Base-by-base conservation (phyloP, 2,113 vertebrate genomes). In the Platanista minor region DNA sequence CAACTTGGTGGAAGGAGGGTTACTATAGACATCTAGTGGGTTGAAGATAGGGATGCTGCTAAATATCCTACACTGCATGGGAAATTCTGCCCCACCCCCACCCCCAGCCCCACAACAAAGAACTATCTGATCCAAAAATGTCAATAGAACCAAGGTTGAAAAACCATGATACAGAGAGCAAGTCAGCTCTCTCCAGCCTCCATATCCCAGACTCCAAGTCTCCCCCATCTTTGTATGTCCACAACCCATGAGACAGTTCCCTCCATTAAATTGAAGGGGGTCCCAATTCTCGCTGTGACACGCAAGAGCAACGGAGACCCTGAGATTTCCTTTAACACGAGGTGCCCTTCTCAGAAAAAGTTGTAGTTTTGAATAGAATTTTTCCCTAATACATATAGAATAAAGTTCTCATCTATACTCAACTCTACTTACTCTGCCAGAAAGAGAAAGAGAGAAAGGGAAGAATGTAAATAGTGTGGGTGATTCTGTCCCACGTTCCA, bases 381-480 rank as follows among this genome's bases (percentile, higher is more conserved):
- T 97, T 95, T 94, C 78, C 82, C 94, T 77, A 94, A 94, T 92
- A 83, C 87, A n/a, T 92, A 81, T 59, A 97, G 77, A 96, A 96
- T 59, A 89, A 90, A 93, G 96, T 95, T 97, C 90, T 96, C 84
- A 52, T 88, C 91, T 78, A 94, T 95, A 86, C 89, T 96, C 97
- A 92, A 74, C 77, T 94, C 71, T n/a, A 84, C 85, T 95, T 59
- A 78, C 80, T 84, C 81, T 97, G 97, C 96, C 97, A 97, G 97
- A 64, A 95, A 95, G 96, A 96, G 52, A 95, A 84, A 82, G 88
- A 93, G 93, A 96, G 95, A 97, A 96, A 91, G 92, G 77, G 64
- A 84, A 96, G 80, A 95, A 90, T 97, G 97, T 97, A 97, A 97
- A 98, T 61, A 97, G 96, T 92, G 97, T 97, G 97, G 97, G 97